Percentiles rank a stretch among this genome's conserved stretches.
Conservation (phyloP, 2,113 vertebrate species). For the Cryptomyrus ogoouensis region DNA sequence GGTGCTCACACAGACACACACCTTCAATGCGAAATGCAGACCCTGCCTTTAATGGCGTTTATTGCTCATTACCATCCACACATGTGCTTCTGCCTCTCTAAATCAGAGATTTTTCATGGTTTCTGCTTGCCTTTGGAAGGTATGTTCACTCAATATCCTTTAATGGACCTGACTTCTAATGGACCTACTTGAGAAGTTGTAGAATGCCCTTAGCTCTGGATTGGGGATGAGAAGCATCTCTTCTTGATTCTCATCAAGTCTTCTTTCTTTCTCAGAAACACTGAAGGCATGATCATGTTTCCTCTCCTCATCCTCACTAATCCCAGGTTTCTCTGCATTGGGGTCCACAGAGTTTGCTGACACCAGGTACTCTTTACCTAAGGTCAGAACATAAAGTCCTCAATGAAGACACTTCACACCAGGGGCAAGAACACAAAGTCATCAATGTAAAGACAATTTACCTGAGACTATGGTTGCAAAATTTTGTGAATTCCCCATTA, state of each 20-base stretch:
- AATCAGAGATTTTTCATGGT: constrained; percentile 1
- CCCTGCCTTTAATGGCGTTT: constrained; percentile 10
- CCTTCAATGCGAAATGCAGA: background rate
- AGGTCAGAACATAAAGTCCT: background rate
- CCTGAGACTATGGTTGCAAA: background rate
- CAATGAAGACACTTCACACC: background rate
- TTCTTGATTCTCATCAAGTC: constrained; percentile 28
- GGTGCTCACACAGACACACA: background rate
- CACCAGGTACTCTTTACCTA: constrained; percentile 58
- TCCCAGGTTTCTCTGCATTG: constrained; percentile 37
- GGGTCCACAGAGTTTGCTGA: constrained; percentile 57
- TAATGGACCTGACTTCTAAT: background rate
- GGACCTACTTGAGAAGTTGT: constrained; percentile 48
- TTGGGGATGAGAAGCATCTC: background rate
- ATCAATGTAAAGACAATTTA: background rate
- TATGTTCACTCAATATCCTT: background rate
- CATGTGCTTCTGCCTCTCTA: background rate
- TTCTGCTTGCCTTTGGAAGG: background rate
- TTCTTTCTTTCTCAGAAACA: constrained; percentile 13
- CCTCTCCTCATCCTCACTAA: constrained; percentile 15
- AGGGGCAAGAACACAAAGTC: background rate
- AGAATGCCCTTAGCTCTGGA: constrained; percentile 13
- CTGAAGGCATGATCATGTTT: constrained; percentile 9
- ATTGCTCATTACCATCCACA: background rate
- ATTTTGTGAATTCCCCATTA: background rate